A percentile compares a stretch with the other conserved stretches of the same genome.
Conservation (phyloP, 2,113 vertebrate species). For the Cebus imitator region DNA sequence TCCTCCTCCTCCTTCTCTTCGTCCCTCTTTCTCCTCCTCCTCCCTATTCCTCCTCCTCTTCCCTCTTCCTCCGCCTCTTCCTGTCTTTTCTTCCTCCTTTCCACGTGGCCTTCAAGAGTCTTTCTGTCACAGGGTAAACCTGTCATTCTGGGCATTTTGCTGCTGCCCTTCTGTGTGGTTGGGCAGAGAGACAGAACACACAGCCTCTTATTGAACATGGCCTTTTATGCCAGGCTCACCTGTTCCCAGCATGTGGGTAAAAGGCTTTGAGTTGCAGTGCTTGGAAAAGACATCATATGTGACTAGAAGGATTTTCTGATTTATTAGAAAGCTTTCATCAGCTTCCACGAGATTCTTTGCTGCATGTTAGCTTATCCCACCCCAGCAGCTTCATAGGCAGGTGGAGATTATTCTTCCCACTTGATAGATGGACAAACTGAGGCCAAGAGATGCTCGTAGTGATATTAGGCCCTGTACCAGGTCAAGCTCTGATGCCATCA, state of each 20-base stretch:
- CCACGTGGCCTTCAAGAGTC: slow-evolving; percentile 50
- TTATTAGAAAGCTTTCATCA: background rate
- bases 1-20: too few species aligned
- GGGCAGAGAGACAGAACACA: background rate
- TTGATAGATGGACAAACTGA: background rate
- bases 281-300: background rate
- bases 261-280: background rate
- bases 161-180: background rate
- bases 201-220: background rate
- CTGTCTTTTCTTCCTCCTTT: too few species aligned
- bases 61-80: background rate
- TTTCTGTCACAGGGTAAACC: slow-evolving; percentile 40
- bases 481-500: background rate
- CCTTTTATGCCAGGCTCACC: background rate
- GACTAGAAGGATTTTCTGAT: background rate
- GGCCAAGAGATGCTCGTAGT: background rate
- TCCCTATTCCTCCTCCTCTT: background rate
- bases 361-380: background rate
- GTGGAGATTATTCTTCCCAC: background rate
- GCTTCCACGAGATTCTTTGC: background rate
- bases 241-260: background rate
- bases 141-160: background rate
- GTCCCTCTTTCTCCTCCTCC: too few species aligned
- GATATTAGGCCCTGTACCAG: background rate
- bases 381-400: background rate